Conservation (phyloP, 1,140 invertebrate genomes). For the Zaprionus davidi region DNA sequence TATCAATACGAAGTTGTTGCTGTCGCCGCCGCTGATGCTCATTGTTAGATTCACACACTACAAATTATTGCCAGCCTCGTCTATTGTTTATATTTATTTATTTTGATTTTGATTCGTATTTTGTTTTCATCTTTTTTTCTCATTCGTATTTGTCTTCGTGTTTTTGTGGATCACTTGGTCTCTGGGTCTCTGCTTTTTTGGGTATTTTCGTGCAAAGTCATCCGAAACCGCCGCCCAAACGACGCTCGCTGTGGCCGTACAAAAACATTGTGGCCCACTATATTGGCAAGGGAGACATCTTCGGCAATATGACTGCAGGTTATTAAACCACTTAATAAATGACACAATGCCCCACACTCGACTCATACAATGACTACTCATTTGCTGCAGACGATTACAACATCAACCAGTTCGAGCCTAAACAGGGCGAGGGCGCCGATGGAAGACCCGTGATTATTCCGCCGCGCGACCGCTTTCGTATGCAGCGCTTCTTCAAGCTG, state of each 20-base stretch:
- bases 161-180: slow-evolving; percentile 57
- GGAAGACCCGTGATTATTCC: slow-evolving; percentile 92
- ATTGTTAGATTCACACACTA: slow-evolving; percentile 63
- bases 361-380: slow-evolving; percentile 40
- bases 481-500: slow-evolving; percentile 92
- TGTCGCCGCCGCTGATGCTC: slow-evolving; percentile 44
- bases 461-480: slow-evolving; percentile 89
- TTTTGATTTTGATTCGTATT: slow-evolving; percentile 12
- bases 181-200: slow-evolving; percentile 26
- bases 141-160: slow-evolving; percentile 15
- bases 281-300: slow-evolving; percentile 83
- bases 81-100: slow-evolving; percentile 51
- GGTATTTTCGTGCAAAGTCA: slow-evolving; percentile 69
- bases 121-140: not conserved
- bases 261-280: slow-evolving; percentile 83
- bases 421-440: slow-evolving; percentile 90
- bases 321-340: slow-evolving; percentile 58
- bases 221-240: slow-evolving; percentile 77
- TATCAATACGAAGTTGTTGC: slow-evolving; percentile 42
- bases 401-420: slow-evolving; percentile 91
- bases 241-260: slow-evolving; percentile 75
- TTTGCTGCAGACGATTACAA: slow-evolving; percentile 91
- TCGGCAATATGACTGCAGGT: slow-evolving; percentile 84
- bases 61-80: slow-evolving; percentile 69
- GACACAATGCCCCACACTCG: slow-evolving; percentile 53